phyloP scores from a whole-genome alignment of 2,797 vertebrate genomes.

The Amblyopsis hoosieri region DNA sequence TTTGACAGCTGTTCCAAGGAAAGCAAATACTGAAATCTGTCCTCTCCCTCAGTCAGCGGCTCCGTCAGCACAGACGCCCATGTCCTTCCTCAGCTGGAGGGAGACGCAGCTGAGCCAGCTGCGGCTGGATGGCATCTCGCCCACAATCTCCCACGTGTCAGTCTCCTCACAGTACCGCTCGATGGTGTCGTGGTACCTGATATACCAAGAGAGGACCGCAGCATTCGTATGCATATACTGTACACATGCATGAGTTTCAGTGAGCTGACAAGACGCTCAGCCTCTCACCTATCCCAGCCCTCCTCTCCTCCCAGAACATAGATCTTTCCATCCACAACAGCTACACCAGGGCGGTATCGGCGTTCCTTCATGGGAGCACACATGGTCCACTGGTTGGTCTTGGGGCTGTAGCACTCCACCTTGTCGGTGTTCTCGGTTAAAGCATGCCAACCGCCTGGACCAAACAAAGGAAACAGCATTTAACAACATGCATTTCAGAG shows the following conservation, averaged over 20 bases:
- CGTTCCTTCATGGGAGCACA: conserved; percentile 84
- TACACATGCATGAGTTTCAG: no score
- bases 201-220: not conserved
- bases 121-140: conserved; percentile 84
- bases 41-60: conserved; percentile 56
- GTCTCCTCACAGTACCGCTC: conserved; percentile 81
- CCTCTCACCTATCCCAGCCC: conserved; percentile 82
- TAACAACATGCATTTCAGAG: no score
- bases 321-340: conserved; percentile 82
- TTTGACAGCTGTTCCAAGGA: no score
- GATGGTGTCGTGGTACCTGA: conserved; percentile 84
- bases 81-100: conserved; percentile 77
- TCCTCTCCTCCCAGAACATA: conserved; percentile 84
- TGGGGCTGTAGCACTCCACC: conserved; percentile 83
- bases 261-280: not conserved
- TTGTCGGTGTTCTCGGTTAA: conserved; percentile 85
- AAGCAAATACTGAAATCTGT: conserved; percentile 8
- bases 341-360: conserved; percentile 80
- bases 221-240: no score
- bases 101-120: conserved; percentile 86
- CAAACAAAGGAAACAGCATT: not conserved
- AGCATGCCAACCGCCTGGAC: conserved; percentile 82
- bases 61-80: conserved; percentile 40
- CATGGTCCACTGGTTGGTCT: conserved; percentile 83
- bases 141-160: conserved; percentile 80